Percentiles rank a stretch among this genome's conserved stretches.
phyloP scores from a whole-genome alignment of 2,888 invertebrate genomes.

The Calameuta filiformis region DNA sequence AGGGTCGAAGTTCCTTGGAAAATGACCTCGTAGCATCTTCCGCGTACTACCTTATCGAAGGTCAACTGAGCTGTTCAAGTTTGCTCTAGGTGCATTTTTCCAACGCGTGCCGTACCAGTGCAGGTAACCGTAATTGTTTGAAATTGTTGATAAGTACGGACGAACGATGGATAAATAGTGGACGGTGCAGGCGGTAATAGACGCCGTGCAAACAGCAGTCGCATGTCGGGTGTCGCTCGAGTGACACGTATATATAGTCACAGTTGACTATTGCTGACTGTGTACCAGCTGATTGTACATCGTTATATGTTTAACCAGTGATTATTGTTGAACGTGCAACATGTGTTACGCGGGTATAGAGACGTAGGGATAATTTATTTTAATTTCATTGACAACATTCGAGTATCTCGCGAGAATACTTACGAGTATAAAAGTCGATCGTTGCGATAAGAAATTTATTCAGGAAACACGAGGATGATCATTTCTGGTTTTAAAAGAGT shows the following conservation, averaged over 20 bases:
- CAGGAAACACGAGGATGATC: neutral
- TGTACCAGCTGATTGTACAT: neutral
- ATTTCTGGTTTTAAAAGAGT: neutral
- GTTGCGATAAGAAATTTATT: neutral
- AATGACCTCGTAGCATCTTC: neutral
- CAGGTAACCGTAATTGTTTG: constrained; percentile 37
- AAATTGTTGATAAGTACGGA: constrained; percentile 45
- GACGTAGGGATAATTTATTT: constrained; percentile 18
- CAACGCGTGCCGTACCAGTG: neutral
- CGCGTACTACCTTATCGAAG: neutral
- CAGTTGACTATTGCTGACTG: neutral
- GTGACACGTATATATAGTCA: neutral
- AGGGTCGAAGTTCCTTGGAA: neutral
- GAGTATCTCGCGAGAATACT: neutral
- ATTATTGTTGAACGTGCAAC: constrained; percentile 29
- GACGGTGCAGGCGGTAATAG: constrained; percentile 31
- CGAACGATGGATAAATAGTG: constrained; percentile 37
- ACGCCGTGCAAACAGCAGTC: constrained; percentile 46
- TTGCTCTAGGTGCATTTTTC: neutral
- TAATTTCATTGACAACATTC: constrained; percentile 15
- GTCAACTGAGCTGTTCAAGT: neutral
- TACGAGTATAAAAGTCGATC: neutral
- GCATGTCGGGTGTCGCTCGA: constrained; percentile 37
- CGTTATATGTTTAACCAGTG: constrained; percentile 35
- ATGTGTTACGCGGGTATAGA: constrained; percentile 9